phyloP scores from a whole-genome alignment of 92 coral and sea anemone genomes.

The Paramuricea clavata region DNA sequence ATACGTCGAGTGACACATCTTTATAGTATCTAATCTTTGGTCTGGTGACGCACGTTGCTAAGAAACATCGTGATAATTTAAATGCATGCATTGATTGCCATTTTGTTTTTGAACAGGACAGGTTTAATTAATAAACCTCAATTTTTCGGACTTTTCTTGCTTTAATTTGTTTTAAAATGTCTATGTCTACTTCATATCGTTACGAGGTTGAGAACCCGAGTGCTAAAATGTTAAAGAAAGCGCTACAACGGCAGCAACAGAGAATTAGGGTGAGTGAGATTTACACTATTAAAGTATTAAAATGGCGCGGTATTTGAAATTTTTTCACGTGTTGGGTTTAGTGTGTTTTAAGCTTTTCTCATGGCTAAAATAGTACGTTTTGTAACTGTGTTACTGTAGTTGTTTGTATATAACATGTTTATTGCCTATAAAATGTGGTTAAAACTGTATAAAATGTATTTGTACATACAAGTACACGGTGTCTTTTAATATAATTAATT shows the following conservation, averaged over 20 bases:
- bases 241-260: slow-evolving; percentile 85
- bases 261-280: slow-evolving; percentile 77
- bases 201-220: slow-evolving; percentile 96
- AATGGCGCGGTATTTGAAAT: slow-evolving; percentile 31
- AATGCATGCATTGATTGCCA: background rate
- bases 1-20: too few species aligned
- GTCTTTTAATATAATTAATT: too few species aligned
- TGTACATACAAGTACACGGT: too few species aligned
- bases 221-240: slow-evolving; percentile 85
- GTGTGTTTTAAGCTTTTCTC: background rate
- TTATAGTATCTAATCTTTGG: too few species aligned
- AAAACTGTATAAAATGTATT: too few species aligned
- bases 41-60: too few species aligned
- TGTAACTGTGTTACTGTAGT: background rate
- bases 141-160: background rate
- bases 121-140: too few species aligned
- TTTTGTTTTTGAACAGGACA: too few species aligned
- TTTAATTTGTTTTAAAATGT: slow-evolving; percentile 69
- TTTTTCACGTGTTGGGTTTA: background rate
- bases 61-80: background rate
- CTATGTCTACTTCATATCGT: slow-evolving; percentile 93
- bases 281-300: background rate
- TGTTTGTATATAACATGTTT: background rate
- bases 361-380: background rate
- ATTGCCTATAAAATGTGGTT: background rate